Base-by-base conservation (phyloP, 2,888 invertebrate genomes). In the Clepsis dumicolana region DNA sequence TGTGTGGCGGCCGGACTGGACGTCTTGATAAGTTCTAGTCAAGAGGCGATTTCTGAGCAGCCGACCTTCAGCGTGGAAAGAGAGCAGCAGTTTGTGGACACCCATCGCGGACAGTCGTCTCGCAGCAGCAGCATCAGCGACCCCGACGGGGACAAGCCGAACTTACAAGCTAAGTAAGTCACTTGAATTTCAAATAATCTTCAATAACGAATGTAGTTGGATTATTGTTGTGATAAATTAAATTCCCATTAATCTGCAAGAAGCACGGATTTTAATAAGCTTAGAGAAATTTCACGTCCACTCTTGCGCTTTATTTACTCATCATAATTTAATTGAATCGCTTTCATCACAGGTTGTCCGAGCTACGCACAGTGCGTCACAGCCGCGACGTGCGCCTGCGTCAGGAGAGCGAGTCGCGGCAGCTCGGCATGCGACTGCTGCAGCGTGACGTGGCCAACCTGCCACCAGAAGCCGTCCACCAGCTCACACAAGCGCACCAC, bases 351-450 rank as follows among this genome's bases (percentile, higher is more conserved):
- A 96, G 96, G 87, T 89, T 97, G 77, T 95, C 96, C 7, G 96
- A 97, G 89, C 87, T 97, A 74, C 97, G 96, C 77, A 95, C 94
- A 66, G 95, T 97, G 72, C 95, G 94, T 73, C 97, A 97, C 85
- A 95, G 95, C 75, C 96, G 96, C 79, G 97, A 97, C 87, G 96
- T 97, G 77, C 94, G 95, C 57, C 88, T 97, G 74, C 94, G 96
- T 57, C 96, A 97, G 71, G 97, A 97, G 75, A 96, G 97, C 80
- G 96, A 97, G 75, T 94, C 95, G 77, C 94, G 97, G 27, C 95
- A 96, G 71, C 94, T 97, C 70, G 97, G 97, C 88, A 94, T 97
- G 94, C 95, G 96, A 35, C 94, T 97, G 72, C 88, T 97, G 83
- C 96, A 96, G 75, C 95, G 95, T 67, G 96, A 97, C 82, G 95